Evolutionary conservation across 92 coral and sea anemone genomes (phyloP).

Genomic region (Palythoa caribaeorum): DNA sequence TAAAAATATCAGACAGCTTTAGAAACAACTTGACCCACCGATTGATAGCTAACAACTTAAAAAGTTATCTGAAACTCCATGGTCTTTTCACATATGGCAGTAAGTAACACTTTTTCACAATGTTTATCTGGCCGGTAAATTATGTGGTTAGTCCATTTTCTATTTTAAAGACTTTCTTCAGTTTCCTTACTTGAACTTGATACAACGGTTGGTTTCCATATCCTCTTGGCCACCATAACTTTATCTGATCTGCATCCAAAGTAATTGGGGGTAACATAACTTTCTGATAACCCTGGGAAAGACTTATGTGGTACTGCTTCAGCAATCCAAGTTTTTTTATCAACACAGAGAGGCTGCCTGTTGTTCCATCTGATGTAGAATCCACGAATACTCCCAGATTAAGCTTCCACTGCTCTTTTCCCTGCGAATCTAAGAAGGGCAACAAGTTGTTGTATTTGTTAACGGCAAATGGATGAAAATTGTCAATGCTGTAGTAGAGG

Average conservation of each 20-base stretch:
- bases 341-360: slow-evolving; percentile 66
- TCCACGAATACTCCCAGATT: slow-evolving; percentile 71
- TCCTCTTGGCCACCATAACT: slow-evolving; percentile 97
- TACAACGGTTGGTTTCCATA: slow-evolving; percentile 90
- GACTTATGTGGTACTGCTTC: slow-evolving; percentile 57
- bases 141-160: no score
- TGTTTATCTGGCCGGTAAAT: no score
- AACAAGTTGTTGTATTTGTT: not conserved
- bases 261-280: slow-evolving; percentile 69
- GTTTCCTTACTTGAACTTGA: slow-evolving; percentile 68
- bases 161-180: no score
- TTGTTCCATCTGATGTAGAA: slow-evolving; percentile 60
- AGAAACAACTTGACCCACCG: no score
- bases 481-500: no score
- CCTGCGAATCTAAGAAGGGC: slow-evolving; percentile 33
- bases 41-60: no score
- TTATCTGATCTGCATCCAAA: slow-evolving; percentile 65
- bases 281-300: slow-evolving; percentile 63
- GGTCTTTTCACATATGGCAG: no score
- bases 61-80: no score
- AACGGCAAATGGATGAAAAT: not conserved
- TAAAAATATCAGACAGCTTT: no score
- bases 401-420: slow-evolving; percentile 73
- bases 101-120: no score
- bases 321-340: slow-evolving; percentile 70